These are phyloP conservation scores for Pseudomyrmex flavicornis DNA, from an alignment of 1,140 invertebrate species.

Conservation along the genomic window DNA sequence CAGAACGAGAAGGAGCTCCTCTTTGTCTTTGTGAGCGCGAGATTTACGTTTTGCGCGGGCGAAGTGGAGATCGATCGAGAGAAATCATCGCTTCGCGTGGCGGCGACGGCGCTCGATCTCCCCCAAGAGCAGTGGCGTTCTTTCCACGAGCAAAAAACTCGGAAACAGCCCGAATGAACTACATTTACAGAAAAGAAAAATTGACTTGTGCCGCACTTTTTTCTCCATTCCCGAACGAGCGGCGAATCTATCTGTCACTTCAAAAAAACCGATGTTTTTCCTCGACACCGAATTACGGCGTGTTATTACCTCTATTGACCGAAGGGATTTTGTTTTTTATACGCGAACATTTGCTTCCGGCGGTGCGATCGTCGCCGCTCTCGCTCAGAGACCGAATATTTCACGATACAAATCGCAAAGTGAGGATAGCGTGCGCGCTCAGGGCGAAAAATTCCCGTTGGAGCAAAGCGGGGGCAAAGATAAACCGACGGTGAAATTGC, in stretches of 20 bases:
- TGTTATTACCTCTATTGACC: background rate
- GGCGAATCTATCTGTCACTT: too few relatives aligned
- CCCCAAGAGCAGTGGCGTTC: background rate
- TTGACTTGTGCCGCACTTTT: background rate
- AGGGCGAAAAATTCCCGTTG: background rate
- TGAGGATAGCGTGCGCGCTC: background rate
- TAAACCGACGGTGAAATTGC: slow-evolving; percentile 43
- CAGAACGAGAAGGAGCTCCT: background rate
- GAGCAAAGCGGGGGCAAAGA: background rate
- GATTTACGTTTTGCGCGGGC: slow-evolving; percentile 12
- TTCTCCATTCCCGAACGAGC: too few relatives aligned
- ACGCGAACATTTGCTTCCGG: background rate
- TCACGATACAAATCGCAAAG: background rate
- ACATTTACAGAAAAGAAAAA: background rate
- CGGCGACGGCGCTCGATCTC: too few relatives aligned
- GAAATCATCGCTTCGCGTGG: slow-evolving; percentile 22
- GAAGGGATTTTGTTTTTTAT: background rate
- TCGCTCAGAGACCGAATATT: background rate
- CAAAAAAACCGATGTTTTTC: too few relatives aligned
- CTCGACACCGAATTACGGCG: too few relatives aligned
- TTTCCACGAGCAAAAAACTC: background rate
- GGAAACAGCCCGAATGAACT: background rate
- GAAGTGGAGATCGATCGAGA: slow-evolving; percentile 12
- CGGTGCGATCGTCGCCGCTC: background rate
- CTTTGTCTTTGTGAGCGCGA: slow-evolving; percentile 16